A percentile compares a stretch with the other conserved stretches of the same genome.
Conservation (phyloP, 2,797 vertebrate species). For the Tauraco hartlaubi region DNA sequence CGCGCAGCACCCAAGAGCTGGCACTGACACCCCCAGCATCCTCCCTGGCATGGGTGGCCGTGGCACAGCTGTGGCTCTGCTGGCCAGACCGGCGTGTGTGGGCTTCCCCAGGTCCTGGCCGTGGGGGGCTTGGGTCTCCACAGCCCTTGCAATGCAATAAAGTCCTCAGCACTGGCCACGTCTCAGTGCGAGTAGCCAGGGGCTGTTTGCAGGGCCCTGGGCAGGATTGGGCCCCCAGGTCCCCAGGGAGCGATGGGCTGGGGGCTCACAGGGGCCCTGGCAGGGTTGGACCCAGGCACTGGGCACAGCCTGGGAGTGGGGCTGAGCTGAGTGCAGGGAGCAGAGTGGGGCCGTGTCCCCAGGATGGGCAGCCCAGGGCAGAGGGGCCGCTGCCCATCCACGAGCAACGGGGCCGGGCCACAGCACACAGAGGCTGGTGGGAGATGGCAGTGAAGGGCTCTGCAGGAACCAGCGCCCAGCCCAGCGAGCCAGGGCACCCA, state of each 20-base stretch:
- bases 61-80: background rate
- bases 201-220: background rate
- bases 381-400: background rate
- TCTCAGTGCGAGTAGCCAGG: background rate
- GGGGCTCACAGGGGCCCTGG: background rate
- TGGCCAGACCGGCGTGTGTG: background rate
- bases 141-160: constrained; percentile 57
- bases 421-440: accelerated
- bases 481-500: accelerated
- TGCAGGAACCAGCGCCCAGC: background rate
- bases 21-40: background rate
- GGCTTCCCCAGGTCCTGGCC: background rate
- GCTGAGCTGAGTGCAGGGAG: background rate
- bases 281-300: background rate
- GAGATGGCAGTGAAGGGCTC: background rate
- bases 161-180: background rate
- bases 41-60: background rate
- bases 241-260: background rate
- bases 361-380: background rate
- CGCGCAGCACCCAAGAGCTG: background rate
- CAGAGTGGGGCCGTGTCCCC: background rate
- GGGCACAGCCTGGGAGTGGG: background rate
- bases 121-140: background rate
- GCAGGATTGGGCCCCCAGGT: background rate
- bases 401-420: background rate